Conservation (phyloP, 2,797 vertebrate genomes). For the Xenops minutus region DNA sequence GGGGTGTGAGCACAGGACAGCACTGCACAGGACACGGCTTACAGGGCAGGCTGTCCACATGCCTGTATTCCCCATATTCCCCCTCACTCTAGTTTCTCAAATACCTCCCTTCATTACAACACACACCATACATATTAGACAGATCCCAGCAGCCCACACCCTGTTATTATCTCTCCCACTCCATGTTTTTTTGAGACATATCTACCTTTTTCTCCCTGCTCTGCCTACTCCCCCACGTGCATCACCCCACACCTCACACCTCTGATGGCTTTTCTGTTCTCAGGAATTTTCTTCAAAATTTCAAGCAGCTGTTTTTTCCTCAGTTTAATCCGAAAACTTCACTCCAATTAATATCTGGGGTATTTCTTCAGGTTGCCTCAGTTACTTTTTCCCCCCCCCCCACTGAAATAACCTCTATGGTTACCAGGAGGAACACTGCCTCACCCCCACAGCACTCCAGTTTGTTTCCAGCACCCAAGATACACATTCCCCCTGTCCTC, state of each 20-base stretch:
- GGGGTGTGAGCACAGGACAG: neutral
- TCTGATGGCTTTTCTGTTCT: neutral
- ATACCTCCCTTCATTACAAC: conserved; percentile 6
- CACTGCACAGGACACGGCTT: neutral
- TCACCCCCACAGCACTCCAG: neutral
- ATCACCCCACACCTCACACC: neutral
- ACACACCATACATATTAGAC: neutral
- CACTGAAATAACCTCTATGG: neutral
- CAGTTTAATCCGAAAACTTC: neutral
- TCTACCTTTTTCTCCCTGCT: neutral
- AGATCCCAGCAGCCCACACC: conserved; percentile 13
- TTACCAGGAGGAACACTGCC: neutral
- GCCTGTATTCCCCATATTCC: neutral
- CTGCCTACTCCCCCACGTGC: neutral
- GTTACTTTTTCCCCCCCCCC: neutral
- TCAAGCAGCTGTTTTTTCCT: neutral
- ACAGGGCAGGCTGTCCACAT: neutral
- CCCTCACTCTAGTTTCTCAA: neutral
- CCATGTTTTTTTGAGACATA: neutral
- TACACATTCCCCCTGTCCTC: neutral
- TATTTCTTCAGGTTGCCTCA: neutral
- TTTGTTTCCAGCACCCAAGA: neutral
- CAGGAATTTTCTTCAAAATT: neutral
- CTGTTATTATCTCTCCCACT: conserved; percentile 40
- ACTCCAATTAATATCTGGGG: neutral